Evolutionary conservation across 2,888 invertebrate genomes (phyloP), one percentile per base, ranked within the genome.

Genomic region (Troglohyphantes excavatus): DNA sequence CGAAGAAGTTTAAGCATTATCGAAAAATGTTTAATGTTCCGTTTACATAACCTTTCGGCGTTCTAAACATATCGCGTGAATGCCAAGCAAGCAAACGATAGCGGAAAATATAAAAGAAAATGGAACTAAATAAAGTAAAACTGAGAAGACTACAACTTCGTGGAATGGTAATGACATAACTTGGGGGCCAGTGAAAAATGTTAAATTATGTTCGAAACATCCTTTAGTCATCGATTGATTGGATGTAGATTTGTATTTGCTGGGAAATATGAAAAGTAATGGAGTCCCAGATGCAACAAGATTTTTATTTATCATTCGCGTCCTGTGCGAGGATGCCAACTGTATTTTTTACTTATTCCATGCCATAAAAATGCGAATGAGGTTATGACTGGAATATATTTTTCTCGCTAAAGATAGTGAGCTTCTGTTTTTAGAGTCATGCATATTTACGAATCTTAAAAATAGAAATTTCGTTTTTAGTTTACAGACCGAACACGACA

Each of bases 11-110:
- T 39, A n/a, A 43, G 43, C 72, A 72, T 72, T 39, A 72, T 72
- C 72, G 72, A 33, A 72, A 72, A 72, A 72, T 46, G 43, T 72
- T 72, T 72, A 72, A 72, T 72, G 72, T 26, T 72, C 33, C 72
- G 43, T 43, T 72, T 72, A 43, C 17, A 17, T 43, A 46, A 72
- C 39, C 19, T 33, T 21, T 23, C 29, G n/a, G 72, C 43, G 23
- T 43, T 33, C 23, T 46, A 72, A 72, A 72, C 43, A 23, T 23
- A 23, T 72, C 23, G 23, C 43, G 21, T 13, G 72, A n/a, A 67
- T 67, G 7, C 43, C 23, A 21, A 21, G 43, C 72, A 2, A 67
- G 27, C n/a, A 67, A n/a, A 43, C 19, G 29, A 21, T 19, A 13
- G 19, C 11, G 2, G 70, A 70, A 70, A 39, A 43, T 21, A 19